Conservation (phyloP, 2,113 vertebrate genomes). For the Muscicapa adusta region DNA sequence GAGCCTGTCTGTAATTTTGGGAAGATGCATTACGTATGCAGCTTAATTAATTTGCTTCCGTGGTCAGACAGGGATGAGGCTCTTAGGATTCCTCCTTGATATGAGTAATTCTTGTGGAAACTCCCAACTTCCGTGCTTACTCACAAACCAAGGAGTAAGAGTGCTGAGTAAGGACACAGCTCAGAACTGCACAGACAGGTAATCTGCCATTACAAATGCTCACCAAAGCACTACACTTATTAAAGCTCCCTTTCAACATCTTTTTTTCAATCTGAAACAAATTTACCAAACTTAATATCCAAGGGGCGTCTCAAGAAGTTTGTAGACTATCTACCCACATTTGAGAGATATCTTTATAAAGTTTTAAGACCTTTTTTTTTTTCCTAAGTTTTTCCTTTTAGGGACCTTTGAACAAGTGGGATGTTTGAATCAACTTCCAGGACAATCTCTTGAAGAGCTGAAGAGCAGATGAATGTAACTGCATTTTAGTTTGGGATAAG, state of each 20-base stretch:
- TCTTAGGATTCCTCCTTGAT: background rate
- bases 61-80: background rate
- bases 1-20: background rate
- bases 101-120: background rate
- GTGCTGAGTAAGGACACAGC: background rate
- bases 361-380: background rate
- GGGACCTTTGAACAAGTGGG: background rate
- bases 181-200: background rate
- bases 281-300: background rate
- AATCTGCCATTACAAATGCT: background rate
- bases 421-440: background rate
- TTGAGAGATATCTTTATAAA: background rate
- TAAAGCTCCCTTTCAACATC: background rate
- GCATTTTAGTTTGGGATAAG: background rate
- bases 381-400: background rate
- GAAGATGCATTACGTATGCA: background rate
- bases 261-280: background rate
- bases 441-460: background rate
- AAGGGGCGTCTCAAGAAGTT: background rate
- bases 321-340: background rate
- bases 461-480: background rate
- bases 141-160: background rate
- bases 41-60: background rate
- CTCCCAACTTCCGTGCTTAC: slow-evolving; percentile 21
- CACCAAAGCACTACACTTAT: background rate